These are phyloP conservation scores for Epinotia brunnichana DNA, from an alignment of 2,888 invertebrate species.

Conservation along the genomic window DNA sequence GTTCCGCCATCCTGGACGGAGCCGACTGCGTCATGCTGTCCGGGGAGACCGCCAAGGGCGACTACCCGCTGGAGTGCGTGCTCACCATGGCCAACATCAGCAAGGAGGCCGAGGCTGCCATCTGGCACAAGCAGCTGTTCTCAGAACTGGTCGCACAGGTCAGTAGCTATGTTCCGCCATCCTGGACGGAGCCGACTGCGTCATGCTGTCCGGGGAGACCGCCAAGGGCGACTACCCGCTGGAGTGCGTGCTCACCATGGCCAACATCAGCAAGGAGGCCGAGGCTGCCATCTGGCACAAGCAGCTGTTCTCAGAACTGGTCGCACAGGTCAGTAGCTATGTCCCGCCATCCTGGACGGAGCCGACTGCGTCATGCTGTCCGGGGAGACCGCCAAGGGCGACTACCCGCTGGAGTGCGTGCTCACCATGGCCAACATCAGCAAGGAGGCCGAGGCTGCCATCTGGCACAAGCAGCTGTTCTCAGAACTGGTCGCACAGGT, in stretches of 20 bases:
- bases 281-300: constrained; percentile 98
- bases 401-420: constrained; percentile 96
- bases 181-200: constrained; percentile 97
- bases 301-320: constrained; percentile 93
- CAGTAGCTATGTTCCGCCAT: constrained; percentile 12
- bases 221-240: constrained; percentile 98
- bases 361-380: constrained; percentile 99
- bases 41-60: constrained; percentile 99
- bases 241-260: constrained; percentile 95
- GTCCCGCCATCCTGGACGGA: constrained; percentile 84
- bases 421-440: constrained; percentile 96
- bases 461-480: constrained; percentile 96
- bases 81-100: constrained; percentile 96
- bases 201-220: constrained; percentile 99
- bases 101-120: constrained; percentile 97
- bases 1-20: no score
- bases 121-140: constrained; percentile 96
- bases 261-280: constrained; percentile 97
- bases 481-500: constrained; percentile 87
- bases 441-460: constrained; percentile 97
- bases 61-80: constrained; percentile 96
- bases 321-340: constrained; percentile 69
- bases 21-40: constrained; percentile 99
- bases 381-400: constrained; percentile 99
- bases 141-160: constrained; percentile 87